A percentile compares a stretch with the other conserved stretches of the same genome.
These are phyloP conservation scores for Linyphia triangularis DNA, from an alignment of 2,888 invertebrate genomes.

Conservation along the genomic window DNA sequence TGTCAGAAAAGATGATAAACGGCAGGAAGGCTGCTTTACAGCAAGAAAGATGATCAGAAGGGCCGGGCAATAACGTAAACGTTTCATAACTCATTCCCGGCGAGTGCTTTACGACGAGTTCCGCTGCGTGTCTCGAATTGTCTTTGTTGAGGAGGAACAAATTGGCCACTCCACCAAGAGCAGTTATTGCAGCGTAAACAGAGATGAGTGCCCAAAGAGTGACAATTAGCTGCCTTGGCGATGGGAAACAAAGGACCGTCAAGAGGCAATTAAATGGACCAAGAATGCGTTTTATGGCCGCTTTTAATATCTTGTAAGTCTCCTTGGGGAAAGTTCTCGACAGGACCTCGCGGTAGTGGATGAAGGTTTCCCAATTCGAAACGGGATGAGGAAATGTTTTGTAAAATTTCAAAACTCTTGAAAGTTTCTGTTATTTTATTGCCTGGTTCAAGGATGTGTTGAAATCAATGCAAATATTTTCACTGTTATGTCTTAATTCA, in stretches of 20 bases:
- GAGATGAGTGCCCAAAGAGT: neutral
- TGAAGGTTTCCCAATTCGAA: neutral
- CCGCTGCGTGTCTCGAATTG: neutral
- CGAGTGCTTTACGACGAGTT: slow-evolving; percentile 12
- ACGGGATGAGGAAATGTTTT: neutral
- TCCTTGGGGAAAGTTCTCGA: too few species aligned
- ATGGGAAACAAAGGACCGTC: slow-evolving; percentile 14
- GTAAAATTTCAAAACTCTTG: too few species aligned
- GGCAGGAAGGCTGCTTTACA: slow-evolving; percentile 23
- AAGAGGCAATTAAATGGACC: slow-evolving; percentile 13
- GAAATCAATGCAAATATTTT: too few species aligned
- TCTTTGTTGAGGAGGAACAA: slow-evolving; percentile 4
- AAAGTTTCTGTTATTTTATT: too few species aligned
- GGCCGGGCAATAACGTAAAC: slow-evolving; percentile 17
- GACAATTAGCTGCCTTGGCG: neutral
- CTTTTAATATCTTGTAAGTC: neutral
- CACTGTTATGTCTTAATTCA: too few species aligned
- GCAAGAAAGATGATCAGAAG: neutral
- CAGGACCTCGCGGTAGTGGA: neutral
- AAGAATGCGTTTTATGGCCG: neutral
- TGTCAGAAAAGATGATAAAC: slow-evolving; percentile 42
- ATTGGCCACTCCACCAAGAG: slow-evolving; percentile 5
- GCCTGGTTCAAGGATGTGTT: too few species aligned
- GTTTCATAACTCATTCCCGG: slow-evolving; percentile 31
- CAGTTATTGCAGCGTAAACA: slow-evolving; percentile 16